A percentile compares a stretch with the other conserved stretches of the same genome.
Conservation (phyloP, 1,140 invertebrate species). For the Platyscapa corneri region DNA sequence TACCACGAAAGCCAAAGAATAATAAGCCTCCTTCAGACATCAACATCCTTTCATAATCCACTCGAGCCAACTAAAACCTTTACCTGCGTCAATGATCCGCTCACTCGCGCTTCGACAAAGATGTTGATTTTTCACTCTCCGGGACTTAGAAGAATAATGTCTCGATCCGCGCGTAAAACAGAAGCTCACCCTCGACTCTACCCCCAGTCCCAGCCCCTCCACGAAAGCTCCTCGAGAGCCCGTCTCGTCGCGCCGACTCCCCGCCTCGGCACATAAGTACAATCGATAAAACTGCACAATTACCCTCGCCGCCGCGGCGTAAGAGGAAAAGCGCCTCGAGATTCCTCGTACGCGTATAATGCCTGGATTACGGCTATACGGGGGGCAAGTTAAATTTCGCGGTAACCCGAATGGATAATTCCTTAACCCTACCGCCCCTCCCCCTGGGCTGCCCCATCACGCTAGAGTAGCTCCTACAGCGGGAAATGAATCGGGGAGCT, state of each 20-base stretch:
- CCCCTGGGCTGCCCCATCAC: too few species aligned
- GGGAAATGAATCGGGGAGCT: background rate
- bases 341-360: background rate
- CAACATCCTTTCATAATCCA: background rate
- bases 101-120: background rate
- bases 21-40: background rate
- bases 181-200: too few species aligned
- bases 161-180: background rate
- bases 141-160: background rate
- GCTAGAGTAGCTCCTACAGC: too few species aligned
- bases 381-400: constrained; percentile 31
- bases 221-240: background rate
- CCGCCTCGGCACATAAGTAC: background rate
- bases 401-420: constrained; percentile 12
- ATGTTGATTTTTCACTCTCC: background rate
- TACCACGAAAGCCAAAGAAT: background rate
- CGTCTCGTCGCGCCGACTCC: background rate
- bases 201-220: background rate
- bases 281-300: constrained; percentile 48
- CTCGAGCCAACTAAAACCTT: background rate
- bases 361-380: constrained; percentile 5
- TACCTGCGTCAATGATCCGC: background rate
- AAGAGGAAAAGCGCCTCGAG: background rate
- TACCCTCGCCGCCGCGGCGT: background rate
- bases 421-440: background rate